These are phyloP conservation scores for Drosophila aldrichi DNA, from an alignment of 2,888 invertebrate genomes.

Conservation along the genomic window DNA sequence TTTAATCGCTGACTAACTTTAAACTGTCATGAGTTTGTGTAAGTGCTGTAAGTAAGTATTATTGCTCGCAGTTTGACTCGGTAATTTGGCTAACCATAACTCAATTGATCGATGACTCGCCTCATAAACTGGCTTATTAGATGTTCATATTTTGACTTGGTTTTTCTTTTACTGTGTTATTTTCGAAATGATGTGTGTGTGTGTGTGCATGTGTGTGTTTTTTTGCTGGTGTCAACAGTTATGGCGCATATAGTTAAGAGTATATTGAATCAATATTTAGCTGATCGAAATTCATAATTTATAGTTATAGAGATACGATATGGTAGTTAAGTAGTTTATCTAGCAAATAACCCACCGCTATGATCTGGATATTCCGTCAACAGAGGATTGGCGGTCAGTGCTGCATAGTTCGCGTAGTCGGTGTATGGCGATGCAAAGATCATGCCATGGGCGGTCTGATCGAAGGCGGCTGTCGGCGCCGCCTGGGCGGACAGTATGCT, in stretches of 20 bases:
- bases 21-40: constrained; percentile 14
- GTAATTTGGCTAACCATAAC: constrained; percentile 34
- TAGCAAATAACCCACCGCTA: constrained; percentile 97
- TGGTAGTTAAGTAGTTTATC: constrained; percentile 86
- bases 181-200: constrained; percentile 32
- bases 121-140: constrained; percentile 36
- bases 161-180: constrained; percentile 23
- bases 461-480: constrained; percentile 87
- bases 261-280: constrained; percentile 37
- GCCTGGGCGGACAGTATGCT: constrained; percentile 87
- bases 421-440: constrained; percentile 93
- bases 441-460: constrained; percentile 89
- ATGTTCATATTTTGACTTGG: constrained; percentile 18
- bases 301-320: constrained; percentile 41
- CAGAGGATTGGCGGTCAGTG: constrained; percentile 92
- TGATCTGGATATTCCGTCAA: constrained; percentile 96
- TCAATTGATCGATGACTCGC: constrained; percentile 42
- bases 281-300: constrained; percentile 39
- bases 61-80: constrained; percentile 58
- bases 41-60: constrained; percentile 48
- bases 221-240: constrained; percentile 54
- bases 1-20: neutral
- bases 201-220: constrained; percentile 29
- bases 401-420: constrained; percentile 96
- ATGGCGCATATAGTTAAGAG: constrained; percentile 58